Conservation (phyloP, 2,888 invertebrate genomes). For the Parascotia fuliginaria region DNA sequence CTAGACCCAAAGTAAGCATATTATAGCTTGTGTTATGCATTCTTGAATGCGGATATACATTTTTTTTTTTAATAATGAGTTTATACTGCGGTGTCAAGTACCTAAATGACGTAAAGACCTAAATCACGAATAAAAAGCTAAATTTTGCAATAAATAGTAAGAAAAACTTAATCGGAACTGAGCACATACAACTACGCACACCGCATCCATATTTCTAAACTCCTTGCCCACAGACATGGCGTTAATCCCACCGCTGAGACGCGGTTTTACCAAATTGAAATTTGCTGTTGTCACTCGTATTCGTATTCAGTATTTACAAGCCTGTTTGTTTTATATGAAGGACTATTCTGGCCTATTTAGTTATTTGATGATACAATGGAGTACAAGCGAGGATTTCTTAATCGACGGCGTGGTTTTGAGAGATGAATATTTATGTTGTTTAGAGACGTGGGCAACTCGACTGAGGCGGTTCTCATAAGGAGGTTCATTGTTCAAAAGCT, state of each 20-base stretch:
- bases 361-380: background rate
- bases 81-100: no score
- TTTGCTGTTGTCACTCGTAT: constrained; percentile 65
- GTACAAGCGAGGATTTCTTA: background rate
- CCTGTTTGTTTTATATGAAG: constrained; percentile 28
- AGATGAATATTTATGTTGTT: constrained; percentile 2
- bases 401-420: background rate
- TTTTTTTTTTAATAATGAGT: no score
- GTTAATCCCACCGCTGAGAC: constrained; percentile 61
- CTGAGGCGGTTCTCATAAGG: no score
- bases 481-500: no score
- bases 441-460: no score
- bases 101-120: no score
- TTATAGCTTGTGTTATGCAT: no score
- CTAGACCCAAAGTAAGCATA: no score
- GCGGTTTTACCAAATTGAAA: constrained; percentile 78
- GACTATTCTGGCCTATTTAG: constrained; percentile 6
- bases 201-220: constrained; percentile 27
- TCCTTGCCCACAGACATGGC: constrained; percentile 30
- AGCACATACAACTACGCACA: background rate
- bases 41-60: no score
- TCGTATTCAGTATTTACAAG: constrained; percentile 38
- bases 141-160: no score
- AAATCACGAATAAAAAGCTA: no score
- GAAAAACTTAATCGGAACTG: no score